Percentiles rank a stretch among this genome's conserved stretches.
These are phyloP conservation scores for Boloria selene DNA, from an alignment of 2,888 invertebrate genomes.

Conservation along the genomic window DNA sequence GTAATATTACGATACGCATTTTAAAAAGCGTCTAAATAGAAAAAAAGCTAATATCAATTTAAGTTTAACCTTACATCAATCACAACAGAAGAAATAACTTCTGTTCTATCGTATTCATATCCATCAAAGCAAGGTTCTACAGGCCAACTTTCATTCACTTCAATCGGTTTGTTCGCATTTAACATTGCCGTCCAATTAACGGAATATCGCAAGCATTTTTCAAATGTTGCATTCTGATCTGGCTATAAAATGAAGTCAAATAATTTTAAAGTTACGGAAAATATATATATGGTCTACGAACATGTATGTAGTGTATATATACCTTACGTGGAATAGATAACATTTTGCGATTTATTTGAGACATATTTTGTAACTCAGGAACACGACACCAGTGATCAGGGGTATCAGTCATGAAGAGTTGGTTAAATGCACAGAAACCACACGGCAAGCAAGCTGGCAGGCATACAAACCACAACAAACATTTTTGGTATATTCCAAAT, in stretches of 20 bases:
- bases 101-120: conserved; percentile 89
- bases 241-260: conserved; percentile 48
- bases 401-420: conserved; percentile 94
- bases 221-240: conserved; percentile 77
- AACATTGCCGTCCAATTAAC: conserved; percentile 86
- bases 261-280: background rate
- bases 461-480: conserved; percentile 92
- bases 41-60: background rate
- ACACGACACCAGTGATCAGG: conserved; percentile 94
- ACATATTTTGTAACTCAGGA: conserved; percentile 85
- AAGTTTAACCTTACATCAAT: conserved; percentile 86
- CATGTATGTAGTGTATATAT: conserved; percentile 17
- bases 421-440: conserved; percentile 96
- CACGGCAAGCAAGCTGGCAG: conserved; percentile 94
- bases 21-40: background rate
- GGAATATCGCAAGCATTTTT: conserved; percentile 87
- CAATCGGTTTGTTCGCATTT: conserved; percentile 54
- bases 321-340: conserved; percentile 84
- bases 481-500: conserved; percentile 94
- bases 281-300: background rate
- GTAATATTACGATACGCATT: background rate
- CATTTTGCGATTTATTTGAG: conserved; percentile 81
- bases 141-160: conserved; percentile 83
- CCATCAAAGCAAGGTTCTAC: conserved; percentile 87
- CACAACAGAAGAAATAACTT: conserved; percentile 89